Evolutionary conservation across 2,888 invertebrate species (phyloP).

Genomic region (Lochmaea capreae): DNA sequence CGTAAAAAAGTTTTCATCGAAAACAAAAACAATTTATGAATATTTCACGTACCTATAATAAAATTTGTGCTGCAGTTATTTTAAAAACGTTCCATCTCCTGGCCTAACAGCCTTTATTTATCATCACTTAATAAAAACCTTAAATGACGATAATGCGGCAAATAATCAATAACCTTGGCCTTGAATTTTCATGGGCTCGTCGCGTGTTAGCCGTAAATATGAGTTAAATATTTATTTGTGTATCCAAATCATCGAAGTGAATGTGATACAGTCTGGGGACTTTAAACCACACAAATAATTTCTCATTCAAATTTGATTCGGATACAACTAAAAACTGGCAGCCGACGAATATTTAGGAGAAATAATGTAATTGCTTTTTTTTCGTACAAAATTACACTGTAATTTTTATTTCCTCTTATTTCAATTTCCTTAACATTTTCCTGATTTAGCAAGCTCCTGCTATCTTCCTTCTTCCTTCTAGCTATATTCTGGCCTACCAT

Average conservation of each 20-base stretch:
- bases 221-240: constrained; percentile 12
- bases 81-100: neutral
- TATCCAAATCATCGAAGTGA: constrained; percentile 2
- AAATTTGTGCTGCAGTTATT: neutral
- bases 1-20: no score
- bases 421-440: no score
- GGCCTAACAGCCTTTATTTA: constrained; percentile 41
- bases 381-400: no score
- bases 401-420: no score
- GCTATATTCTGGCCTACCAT: no score
- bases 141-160: constrained; percentile 53
- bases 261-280: constrained; percentile 5
- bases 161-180: constrained; percentile 55
- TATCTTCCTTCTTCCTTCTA: no score
- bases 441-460: no score
- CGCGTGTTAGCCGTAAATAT: constrained; percentile 49
- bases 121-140: constrained; percentile 52
- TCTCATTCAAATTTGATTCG: neutral
- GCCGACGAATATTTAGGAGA: no score
- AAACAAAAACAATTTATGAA: no score
- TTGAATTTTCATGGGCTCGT: constrained; percentile 54
- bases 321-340: no score
- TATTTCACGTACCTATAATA: no score
- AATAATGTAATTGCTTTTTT: no score
- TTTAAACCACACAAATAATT: neutral